A percentile compares a stretch with the other conserved stretches of the same genome.
These are phyloP conservation scores for Xenopus borealis DNA, from an alignment of 2,113 vertebrate species.

Conservation along the genomic window DNA sequence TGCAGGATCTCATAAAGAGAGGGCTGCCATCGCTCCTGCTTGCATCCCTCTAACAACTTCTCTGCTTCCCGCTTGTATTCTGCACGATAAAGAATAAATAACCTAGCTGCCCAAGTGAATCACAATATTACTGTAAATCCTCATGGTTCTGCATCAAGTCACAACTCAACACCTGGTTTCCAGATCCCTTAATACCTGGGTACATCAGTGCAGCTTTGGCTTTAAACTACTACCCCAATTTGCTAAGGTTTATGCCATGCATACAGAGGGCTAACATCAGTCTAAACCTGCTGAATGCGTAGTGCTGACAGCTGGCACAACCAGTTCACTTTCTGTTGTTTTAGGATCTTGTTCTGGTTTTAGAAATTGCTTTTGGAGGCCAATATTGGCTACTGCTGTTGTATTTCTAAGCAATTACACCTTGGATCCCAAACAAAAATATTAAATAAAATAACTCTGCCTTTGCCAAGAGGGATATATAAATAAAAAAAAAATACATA, in stretches of 20 bases:
- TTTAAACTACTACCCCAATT: background rate
- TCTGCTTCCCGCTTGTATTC: no score
- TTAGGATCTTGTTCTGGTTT: background rate
- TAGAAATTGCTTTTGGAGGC: background rate
- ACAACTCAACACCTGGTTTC: no score
- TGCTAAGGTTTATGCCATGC: background rate
- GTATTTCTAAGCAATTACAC: conserved; percentile 4
- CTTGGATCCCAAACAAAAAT: background rate
- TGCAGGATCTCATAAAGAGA: no score
- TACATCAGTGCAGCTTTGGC: background rate
- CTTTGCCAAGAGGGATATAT: background rate
- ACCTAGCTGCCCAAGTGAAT: no score
- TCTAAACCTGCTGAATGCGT: background rate
- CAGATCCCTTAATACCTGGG: no score
- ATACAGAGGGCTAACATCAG: background rate
- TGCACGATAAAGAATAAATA: no score
- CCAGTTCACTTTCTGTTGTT: background rate
- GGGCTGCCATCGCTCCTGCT: no score
- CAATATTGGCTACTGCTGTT: conserved; percentile 1
- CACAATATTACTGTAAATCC: no score
- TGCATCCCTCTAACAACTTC: no score
- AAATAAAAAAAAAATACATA: no score
- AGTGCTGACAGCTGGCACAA: background rate
- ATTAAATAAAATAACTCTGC: background rate
- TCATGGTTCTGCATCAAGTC: no score